Conservation (phyloP, 2,797 vertebrate species). For the Amazonetta brasiliensis region DNA sequence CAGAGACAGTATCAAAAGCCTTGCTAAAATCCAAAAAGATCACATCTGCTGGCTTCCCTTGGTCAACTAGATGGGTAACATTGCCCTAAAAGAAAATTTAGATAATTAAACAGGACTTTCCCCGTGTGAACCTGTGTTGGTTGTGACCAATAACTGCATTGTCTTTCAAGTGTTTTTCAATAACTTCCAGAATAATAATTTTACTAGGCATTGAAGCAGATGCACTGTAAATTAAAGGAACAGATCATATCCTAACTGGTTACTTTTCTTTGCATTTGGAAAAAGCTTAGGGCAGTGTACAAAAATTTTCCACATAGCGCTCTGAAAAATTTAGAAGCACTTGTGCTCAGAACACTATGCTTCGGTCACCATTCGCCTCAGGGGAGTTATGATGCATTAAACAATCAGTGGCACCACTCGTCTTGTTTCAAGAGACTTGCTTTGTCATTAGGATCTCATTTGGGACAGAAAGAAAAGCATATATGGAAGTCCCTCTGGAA, state of each 20-base stretch:
- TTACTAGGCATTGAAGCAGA: background rate
- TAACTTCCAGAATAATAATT: too few relatives aligned
- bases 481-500: background rate
- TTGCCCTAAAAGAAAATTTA: too few relatives aligned
- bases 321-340: conserved; percentile 25
- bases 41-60: too few relatives aligned
- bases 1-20: too few relatives aligned
- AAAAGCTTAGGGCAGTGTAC: background rate
- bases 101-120: too few relatives aligned
- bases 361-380: background rate
- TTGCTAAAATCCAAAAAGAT: too few relatives aligned
- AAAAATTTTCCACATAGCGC: background rate
- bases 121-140: too few relatives aligned
- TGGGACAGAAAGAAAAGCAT: background rate
- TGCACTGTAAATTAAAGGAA: background rate
- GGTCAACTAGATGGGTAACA: too few relatives aligned
- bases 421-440: background rate
- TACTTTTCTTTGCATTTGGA: background rate
- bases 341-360: background rate
- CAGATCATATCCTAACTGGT: background rate
- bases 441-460: background rate
- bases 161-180: too few relatives aligned
- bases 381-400: background rate
- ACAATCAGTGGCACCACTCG: background rate
- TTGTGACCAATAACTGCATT: too few relatives aligned